phyloP scores from a whole-genome alignment of 2,888 invertebrate genomes.

The Agelastica alni region DNA sequence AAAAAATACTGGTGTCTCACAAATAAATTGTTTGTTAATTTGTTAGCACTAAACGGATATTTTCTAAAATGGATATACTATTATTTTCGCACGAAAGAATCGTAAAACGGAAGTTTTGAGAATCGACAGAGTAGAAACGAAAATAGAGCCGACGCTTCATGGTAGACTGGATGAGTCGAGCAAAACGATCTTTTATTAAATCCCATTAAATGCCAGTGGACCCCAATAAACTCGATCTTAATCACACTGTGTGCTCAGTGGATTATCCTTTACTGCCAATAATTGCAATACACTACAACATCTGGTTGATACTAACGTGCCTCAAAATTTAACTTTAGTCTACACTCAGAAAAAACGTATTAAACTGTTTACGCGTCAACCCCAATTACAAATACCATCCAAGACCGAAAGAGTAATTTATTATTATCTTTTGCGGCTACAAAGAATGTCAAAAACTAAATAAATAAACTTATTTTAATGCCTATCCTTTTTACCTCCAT shows the following conservation, averaged over 20 bases:
- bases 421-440: too few relatives aligned
- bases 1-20: too few relatives aligned
- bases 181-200: slow-evolving; percentile 21
- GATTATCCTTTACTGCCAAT: slow-evolving; percentile 22
- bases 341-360: slow-evolving; percentile 7
- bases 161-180: too few relatives aligned
- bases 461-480: too few relatives aligned
- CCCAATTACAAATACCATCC: background rate
- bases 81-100: too few relatives aligned
- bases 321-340: background rate
- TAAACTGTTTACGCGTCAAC: background rate
- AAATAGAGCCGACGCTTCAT: too few relatives aligned
- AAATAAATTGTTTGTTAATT: too few relatives aligned
- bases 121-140: too few relatives aligned
- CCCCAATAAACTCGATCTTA: slow-evolving; percentile 24
- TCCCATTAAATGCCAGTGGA: slow-evolving; percentile 22
- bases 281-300: slow-evolving; percentile 14
- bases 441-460: too few relatives aligned
- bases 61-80: too few relatives aligned
- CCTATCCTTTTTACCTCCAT: background rate
- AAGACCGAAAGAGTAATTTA: background rate
- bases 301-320: background rate
- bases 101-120: too few relatives aligned
- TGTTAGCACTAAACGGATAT: too few relatives aligned
- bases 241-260: slow-evolving; percentile 18